Base-by-base conservation (phyloP, 2,797 vertebrate species). In the Paramormyrops hopkinsi region DNA sequence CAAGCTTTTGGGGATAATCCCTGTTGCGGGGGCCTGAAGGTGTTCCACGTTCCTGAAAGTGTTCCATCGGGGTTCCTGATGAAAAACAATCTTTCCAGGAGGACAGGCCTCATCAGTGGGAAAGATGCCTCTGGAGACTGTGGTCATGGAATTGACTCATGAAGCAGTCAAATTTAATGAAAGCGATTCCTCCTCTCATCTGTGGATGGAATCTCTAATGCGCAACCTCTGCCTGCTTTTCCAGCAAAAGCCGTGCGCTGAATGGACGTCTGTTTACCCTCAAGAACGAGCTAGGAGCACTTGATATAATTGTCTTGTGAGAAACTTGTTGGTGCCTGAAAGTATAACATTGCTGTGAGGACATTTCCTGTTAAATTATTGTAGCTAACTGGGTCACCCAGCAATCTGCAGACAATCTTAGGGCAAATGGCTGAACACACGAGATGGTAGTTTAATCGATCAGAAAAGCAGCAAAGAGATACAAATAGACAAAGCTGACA, bases 91-190 rank as follows among this genome's bases (percentile, higher is more conserved):
- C 29, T 37, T 46, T 79, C 33, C 12, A 41, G 73, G 41, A 79
- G 19, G 19, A 7, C 41, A 44, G 37, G 17, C 37, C 29, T 46
- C 5, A 7, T 33, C 37, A 82, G 76, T 3, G 37, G 41, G 37
- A 44, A 46, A 46, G 76, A 19, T 6, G 41, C 76, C 76, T 46
- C 41, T 82, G 41, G 19, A 41, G 76, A 82, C 41, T 1, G 76
- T 46, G 76, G 41, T 62, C 76, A 44, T 82, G 76, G 76, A 82
- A n/a, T 41, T 82, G 76, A 82, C 76, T 82, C 76, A 82, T 19
- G 76, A 82, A 82, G n/a, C 76, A 37, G 29, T 37, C 65, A 73
- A 37, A 73, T 73, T 37, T 37, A 73, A 69, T 69, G 73, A 79
- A 41, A 41, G 17, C 1, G 73, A 79, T 44, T 44, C 73, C 73